Conservation (phyloP, 2,888 invertebrate genomes). For the Papilio demoleus region DNA sequence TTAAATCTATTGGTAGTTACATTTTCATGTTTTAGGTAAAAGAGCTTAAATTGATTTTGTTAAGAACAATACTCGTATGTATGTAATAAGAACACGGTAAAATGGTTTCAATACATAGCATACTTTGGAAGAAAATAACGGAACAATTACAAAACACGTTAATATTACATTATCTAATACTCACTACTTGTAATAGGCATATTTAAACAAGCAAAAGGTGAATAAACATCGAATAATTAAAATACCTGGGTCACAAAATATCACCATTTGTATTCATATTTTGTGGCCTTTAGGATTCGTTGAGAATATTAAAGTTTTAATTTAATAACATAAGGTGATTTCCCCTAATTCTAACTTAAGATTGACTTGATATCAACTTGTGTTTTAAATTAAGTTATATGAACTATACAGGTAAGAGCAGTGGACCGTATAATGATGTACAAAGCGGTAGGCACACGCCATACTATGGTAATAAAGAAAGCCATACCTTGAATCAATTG, state of each 20-base stretch:
- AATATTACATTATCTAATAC: background rate
- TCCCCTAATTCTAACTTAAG: background rate
- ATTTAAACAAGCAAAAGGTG: slow-evolving; percentile 4
- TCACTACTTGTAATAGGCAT: background rate
- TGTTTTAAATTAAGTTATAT: background rate
- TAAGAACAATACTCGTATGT: background rate
- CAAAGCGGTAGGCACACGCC: slow-evolving; percentile 3
- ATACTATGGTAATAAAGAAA: slow-evolving; percentile 41
- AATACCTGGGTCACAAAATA: slow-evolving; percentile 14
- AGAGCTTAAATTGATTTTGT: background rate
- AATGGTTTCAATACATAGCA: too few species aligned
- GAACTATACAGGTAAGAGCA: background rate
- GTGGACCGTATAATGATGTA: slow-evolving; percentile 6
- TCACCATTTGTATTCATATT: background rate
- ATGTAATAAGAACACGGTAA: background rate
- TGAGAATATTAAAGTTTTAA: background rate
- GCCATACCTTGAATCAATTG: slow-evolving; percentile 73
- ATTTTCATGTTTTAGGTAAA: too few species aligned
- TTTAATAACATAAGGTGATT: background rate
- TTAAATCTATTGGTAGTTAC: too few species aligned
- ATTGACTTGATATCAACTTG: background rate
- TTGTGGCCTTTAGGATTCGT: background rate
- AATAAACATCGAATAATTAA: background rate
- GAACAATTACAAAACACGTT: too few species aligned
- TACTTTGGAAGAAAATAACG: too few species aligned